Evolutionary conservation across 1,140 invertebrate species (phyloP).

Genomic region (Psilanteris sp.): DNA sequence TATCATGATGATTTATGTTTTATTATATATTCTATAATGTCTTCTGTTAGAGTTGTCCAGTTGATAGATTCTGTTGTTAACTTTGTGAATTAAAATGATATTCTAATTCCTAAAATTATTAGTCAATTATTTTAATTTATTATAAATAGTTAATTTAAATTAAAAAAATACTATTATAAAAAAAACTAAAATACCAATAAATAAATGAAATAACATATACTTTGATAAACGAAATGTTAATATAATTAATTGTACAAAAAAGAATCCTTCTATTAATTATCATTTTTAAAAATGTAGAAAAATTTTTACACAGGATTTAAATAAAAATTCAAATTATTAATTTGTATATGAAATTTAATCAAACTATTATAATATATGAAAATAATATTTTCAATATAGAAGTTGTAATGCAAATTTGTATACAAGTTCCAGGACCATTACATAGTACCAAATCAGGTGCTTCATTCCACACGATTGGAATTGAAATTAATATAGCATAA

Average conservation of each 20-base stretch:
- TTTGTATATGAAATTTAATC: conserved; percentile 64
- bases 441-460: conserved; percentile 90
- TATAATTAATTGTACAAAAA: too few relatives aligned
- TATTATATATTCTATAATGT: conserved; percentile 56
- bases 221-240: too few relatives aligned
- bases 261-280: too few relatives aligned
- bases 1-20: conserved; percentile 50
- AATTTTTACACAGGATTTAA: conserved; percentile 14
- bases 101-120: too few relatives aligned
- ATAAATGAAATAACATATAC: too few relatives aligned
- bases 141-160: neutral
- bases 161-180: too few relatives aligned
- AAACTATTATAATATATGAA: conserved; percentile 74
- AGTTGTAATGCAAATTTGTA: conserved; percentile 90
- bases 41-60: conserved; percentile 66
- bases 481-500: conserved; percentile 83
- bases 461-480: conserved; percentile 85
- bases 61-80: conserved; percentile 58
- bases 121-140: neutral
- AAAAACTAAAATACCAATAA: too few relatives aligned
- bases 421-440: conserved; percentile 97
- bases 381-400: conserved; percentile 84
- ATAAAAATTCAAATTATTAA: conserved; percentile 6
- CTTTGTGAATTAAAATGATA: conserved; percentile 24
- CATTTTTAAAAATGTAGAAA: too few relatives aligned